These are phyloP conservation scores for Margaritifera margaritifera DNA, from an alignment of 2,888 invertebrate genomes.

Conservation along the genomic window DNA sequence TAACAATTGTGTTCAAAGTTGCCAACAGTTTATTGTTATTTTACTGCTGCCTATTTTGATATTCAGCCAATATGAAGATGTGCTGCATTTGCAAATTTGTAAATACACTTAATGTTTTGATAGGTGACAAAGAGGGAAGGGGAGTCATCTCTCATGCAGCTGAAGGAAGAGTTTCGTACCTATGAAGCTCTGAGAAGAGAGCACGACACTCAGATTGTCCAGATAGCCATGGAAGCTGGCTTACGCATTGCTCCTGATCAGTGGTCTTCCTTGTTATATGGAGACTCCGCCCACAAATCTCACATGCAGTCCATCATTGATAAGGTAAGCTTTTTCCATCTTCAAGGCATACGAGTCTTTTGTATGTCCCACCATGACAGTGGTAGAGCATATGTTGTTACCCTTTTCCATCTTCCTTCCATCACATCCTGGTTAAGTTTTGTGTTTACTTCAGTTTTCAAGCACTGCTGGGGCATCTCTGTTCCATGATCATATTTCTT, in stretches of 20 bases:
- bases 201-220: constrained; percentile 98
- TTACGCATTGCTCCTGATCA: constrained; percentile 97
- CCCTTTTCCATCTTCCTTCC: too few species aligned
- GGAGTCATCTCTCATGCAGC: constrained; percentile 97
- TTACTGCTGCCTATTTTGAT: too few species aligned
- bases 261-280: constrained; percentile 97
- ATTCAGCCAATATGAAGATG: too few species aligned
- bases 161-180: constrained; percentile 96
- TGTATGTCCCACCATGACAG: not conserved
- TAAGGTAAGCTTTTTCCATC: constrained; percentile 62
- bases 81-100: too few species aligned
- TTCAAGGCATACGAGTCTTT: not conserved
- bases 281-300: constrained; percentile 94
- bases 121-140: constrained; percentile 96
- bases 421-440: too few species aligned
- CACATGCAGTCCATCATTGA: constrained; percentile 90
- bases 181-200: constrained; percentile 94
- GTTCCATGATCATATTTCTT: too few species aligned
- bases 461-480: too few species aligned
- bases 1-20: too few species aligned
- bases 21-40: too few species aligned
- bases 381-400: too few species aligned
- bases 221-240: constrained; percentile 98
- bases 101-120: not conserved
- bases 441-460: too few species aligned